Evolutionary conservation across 2,113 vertebrate genomes (phyloP), one percentile per base, ranked within the genome.

Genomic region (Cromileptes altivelis): DNA sequence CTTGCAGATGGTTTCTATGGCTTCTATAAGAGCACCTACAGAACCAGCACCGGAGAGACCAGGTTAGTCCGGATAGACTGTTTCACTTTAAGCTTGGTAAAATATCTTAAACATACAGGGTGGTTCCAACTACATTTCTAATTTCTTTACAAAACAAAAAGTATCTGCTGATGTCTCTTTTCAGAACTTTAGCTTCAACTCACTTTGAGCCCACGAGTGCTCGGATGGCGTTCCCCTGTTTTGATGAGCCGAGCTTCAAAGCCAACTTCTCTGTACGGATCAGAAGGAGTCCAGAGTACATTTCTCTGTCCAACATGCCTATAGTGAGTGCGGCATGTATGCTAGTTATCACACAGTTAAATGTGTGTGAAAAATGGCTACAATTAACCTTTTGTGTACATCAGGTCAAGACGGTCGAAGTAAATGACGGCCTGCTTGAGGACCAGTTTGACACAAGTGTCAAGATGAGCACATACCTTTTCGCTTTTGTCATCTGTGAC

Each of bases 161-260:
- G 6, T 53, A 17, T 40, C 6, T n/a, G 13, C 45, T n/a, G 6
- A 17, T 57, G 13, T 76, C 15, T 75, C 18, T 80, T 64, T 68
- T 27, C 80, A 96, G 96, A 88, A 86, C 78, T 1, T 90, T 96
- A 68, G 94, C 94, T 37, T 96, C 95, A 10, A 96, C 95, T 68
- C 95, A 96, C 70, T 96, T 96, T 92, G 95, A 96, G 85, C 95
- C 95, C 30, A 96, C 95, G 0, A 95, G 93, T 75, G 95, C 96
- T 68, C 92, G 95, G 33, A 94, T 91, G 94, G 95, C 95, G 0
- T 95, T 96, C 72, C 95, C 96, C 3, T 96, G 96, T 92, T 96
- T 96, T 1, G 95, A 96, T 70, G 96, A 96, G 82, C 95, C 96
- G 5, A 88, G 60, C 71, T 96, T 96, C 84, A 96, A 96, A 90